These are phyloP conservation scores for Corythornis madagascariensis DNA, from an alignment of 2,113 vertebrate genomes.

Conservation along the genomic window DNA sequence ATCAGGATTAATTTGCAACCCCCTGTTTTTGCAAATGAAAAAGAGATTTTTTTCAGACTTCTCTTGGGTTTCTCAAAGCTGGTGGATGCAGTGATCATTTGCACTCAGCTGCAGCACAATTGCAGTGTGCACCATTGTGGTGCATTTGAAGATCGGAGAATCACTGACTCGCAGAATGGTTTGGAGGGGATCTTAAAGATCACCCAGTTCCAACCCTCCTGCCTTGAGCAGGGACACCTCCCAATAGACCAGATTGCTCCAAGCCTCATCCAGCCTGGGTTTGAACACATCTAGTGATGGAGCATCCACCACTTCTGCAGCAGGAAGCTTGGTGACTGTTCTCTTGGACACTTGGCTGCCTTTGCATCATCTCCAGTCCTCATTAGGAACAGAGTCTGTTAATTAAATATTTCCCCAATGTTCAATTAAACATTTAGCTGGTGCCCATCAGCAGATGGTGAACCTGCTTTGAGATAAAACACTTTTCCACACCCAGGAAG, in stretches of 20 bases:
- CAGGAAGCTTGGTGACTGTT: neutral
- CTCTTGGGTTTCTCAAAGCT: neutral
- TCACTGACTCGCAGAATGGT: no score
- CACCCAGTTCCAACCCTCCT: no score
- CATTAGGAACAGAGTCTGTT: neutral
- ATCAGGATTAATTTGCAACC: neutral
- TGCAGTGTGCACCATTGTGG: accelerated
- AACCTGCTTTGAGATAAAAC: neutral
- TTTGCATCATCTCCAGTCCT: neutral
- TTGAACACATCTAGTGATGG: no score
- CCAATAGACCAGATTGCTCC: no score
- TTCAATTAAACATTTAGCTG: neutral
- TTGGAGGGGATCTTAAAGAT: no score
- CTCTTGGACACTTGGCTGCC: neutral
- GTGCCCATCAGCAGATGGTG: neutral
- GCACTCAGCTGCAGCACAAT: neutral
- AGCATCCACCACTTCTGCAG: neutral
- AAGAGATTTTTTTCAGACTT: neutral
- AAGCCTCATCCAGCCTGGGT: no score
- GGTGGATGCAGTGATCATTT: neutral
- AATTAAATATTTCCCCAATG: neutral
- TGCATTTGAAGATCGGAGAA: neutral
- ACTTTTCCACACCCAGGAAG: neutral
- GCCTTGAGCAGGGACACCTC: no score
- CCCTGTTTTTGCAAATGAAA: neutral